Conservation (phyloP, 2,113 vertebrate species). For the Saiga tatarica region DNA sequence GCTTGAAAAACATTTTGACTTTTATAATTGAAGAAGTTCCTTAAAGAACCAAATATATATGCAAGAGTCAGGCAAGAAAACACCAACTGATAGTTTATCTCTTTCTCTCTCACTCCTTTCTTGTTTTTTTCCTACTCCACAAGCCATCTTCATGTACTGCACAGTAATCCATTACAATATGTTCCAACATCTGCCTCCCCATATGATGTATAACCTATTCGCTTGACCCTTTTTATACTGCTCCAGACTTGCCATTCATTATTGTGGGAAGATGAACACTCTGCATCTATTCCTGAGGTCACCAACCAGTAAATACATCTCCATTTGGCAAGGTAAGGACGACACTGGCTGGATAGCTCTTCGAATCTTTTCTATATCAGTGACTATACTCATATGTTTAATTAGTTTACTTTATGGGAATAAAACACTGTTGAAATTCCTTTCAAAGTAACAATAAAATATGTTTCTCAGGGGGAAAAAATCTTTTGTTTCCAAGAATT, state of each 20-base stretch:
- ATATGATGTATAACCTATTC: conserved; percentile 89
- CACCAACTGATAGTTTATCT: conserved; percentile 47
- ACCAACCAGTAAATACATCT: conserved; percentile 72
- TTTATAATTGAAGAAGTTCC: conserved; percentile 46
- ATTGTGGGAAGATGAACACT: conserved; percentile 63
- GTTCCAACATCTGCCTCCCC: conserved; percentile 95
- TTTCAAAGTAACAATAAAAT: background rate
- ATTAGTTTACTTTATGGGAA: conserved; percentile 42
- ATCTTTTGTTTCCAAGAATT: background rate
- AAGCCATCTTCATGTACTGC: conserved; percentile 81
- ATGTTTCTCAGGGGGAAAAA: background rate
- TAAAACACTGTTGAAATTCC: conserved; percentile 13
- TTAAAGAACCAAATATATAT: conserved; percentile 54
- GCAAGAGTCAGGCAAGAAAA: conserved; percentile 39
- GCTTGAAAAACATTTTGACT: conserved; percentile 36
- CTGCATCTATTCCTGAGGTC: conserved; percentile 59
- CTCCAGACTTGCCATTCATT: conserved; percentile 77
- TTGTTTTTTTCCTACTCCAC: conserved; percentile 60
- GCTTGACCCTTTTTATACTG: conserved; percentile 90
- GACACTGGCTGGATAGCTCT: conserved; percentile 34
- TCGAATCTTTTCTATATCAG: background rate
- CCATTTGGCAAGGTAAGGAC: conserved; percentile 60
- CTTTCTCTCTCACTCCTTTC: conserved; percentile 54
- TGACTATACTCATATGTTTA: background rate
- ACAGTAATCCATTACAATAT: conserved; percentile 91